Conservation (phyloP, 2,113 vertebrate genomes). For the Otocyon megalotis region DNA sequence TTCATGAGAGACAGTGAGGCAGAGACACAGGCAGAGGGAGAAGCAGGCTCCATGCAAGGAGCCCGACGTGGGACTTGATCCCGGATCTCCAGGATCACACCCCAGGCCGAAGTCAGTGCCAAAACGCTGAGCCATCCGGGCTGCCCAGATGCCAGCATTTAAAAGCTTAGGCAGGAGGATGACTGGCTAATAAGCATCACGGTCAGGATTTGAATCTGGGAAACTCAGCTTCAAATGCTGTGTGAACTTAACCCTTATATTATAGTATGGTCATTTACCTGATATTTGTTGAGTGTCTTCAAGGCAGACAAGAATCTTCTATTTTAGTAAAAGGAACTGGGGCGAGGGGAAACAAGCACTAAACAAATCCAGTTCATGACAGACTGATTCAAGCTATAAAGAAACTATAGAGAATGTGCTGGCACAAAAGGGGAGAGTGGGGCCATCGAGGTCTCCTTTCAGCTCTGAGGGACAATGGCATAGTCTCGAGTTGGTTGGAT, state of each 20-base stretch:
- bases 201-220: neutral
- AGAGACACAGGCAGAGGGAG: too few species aligned
- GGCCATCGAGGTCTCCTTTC: too few species aligned
- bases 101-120: too few species aligned
- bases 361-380: neutral
- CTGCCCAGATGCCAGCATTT: neutral
- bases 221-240: neutral
- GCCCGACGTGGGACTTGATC: too few species aligned
- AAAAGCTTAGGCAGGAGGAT: neutral
- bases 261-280: neutral
- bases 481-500: neutral
- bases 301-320: neutral
- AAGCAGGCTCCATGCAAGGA: too few species aligned
- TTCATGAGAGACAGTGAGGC: too few species aligned
- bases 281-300: neutral
- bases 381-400: neutral
- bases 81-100: too few species aligned
- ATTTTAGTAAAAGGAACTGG: neutral
- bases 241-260: neutral
- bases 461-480: neutral
- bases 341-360: neutral
- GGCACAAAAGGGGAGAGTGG: too few species aligned
- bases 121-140: too few species aligned
- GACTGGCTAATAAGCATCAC: neutral
- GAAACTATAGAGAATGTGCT: neutral